These are phyloP conservation scores for Manduca sexta DNA, from an alignment of 1,140 invertebrate genomes.

Conservation along the genomic window DNA sequence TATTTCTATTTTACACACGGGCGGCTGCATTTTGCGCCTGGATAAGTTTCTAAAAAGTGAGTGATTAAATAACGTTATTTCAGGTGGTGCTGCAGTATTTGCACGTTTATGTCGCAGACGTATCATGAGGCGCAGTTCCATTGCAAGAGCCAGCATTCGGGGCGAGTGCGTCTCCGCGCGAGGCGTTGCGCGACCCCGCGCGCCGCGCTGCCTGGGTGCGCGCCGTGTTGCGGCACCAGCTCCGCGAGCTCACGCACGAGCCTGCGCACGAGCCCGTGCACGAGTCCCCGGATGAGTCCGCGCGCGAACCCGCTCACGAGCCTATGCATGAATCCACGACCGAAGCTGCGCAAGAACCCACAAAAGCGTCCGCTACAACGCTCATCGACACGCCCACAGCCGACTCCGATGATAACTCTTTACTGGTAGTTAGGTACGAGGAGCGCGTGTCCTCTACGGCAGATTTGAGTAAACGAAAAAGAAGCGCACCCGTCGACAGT, in stretches of 20 bases:
- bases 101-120: constrained; percentile 35
- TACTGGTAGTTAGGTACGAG: constrained; percentile 52
- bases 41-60: not conserved
- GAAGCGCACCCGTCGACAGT: constrained; percentile 18
- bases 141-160: constrained; percentile 33
- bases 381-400: no score
- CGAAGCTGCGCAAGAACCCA: no score
- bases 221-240: constrained; percentile 26
- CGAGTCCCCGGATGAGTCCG: no score
- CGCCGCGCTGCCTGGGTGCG: constrained; percentile 42
- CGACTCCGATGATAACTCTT: constrained; percentile 31
- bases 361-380: no score
- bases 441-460: constrained; percentile 38
- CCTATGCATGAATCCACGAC: no score
- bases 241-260: no score
- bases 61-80: constrained; percentile 1
- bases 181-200: constrained; percentile 9
- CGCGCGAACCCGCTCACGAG: no score
- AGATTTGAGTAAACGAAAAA: not conserved
- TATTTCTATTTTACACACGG: no score
- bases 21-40: no score
- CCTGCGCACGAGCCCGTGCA: no score
- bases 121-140: constrained; percentile 60
- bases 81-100: constrained; percentile 52
- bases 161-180: constrained; percentile 27